Evolutionary conservation across 1,140 invertebrate genomes (phyloP), one percentile per base, ranked within the genome.

Genomic region (Dolichoris vasculosae): DNA sequence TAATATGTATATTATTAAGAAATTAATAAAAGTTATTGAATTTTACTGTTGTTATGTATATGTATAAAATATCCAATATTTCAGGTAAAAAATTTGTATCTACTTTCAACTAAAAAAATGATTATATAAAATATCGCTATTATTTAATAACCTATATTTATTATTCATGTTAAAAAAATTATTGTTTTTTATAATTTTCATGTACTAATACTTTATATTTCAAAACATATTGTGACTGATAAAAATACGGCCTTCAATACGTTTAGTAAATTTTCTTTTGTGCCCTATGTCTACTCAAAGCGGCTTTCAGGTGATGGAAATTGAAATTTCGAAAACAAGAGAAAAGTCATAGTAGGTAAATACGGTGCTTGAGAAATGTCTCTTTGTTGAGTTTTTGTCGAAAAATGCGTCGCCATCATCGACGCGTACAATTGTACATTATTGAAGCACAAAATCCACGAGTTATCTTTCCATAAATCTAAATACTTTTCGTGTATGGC

Each of bases 391-490:
- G 20, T 26, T 43, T n/a, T 0, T 15, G 20, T 20, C 4, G 38
- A 7, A 73, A 73, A 73, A 73, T 43, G 17, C 40, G 7, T 73
- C 20, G 38, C 23, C 38, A 43, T 20, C 7, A 40, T 43, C 38
- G 38, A n/a, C 23, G 69, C 69, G 6, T 40, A 35, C 32, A 69
- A 38, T 38, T 38, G 67, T 69, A 4, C 32, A 69, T 40, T 69
- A 69, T 40, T 20, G 32, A 38, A 38, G 3, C 32, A 17, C 38
- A 26, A 43, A 73, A 69, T 69, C 35, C 67, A 69, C 38, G 67
- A 69, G 32, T 69, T 69, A 69, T 69, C 67, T 69, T 67, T 69
- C 67, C 67, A 69, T 69, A 69, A 69, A 73, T 73, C 40, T 11
- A 23, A 26, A 26, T 4, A 9, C 7, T 59, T 59, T 59, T 59